phyloP scores from a whole-genome alignment of 2,113 vertebrate species.

The Turnix velox region DNA sequence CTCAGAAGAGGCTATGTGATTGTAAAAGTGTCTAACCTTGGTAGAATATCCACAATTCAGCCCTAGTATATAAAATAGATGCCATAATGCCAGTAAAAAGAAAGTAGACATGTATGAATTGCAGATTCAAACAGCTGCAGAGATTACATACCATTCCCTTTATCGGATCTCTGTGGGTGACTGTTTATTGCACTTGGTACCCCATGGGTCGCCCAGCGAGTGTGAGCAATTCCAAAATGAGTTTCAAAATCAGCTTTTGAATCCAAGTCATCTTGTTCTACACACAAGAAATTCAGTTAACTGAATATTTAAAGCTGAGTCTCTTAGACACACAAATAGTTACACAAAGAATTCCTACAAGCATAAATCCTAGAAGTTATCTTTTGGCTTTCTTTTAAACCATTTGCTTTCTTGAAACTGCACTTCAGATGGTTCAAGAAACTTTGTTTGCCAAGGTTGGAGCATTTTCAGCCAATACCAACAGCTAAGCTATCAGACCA shows the following conservation, averaged over 20 bases:
- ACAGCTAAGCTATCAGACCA: not conserved
- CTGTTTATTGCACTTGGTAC: slow-evolving; percentile 89
- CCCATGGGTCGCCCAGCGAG: slow-evolving; percentile 95
- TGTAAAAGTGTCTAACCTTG: not conserved
- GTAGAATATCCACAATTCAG: not conserved
- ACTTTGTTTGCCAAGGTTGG: not conserved
- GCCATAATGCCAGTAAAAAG: not conserved
- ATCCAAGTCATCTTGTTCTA: slow-evolving; percentile 87
- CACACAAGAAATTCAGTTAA: not conserved
- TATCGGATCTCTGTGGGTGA: slow-evolving; percentile 94
- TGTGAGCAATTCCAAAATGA: slow-evolving; percentile 94
- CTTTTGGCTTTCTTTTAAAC: not conserved
- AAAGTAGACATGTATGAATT: not conserved
- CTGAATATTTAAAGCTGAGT: not conserved
- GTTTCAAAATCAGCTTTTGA: slow-evolving; percentile 84
- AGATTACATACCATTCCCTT: slow-evolving; percentile 81
- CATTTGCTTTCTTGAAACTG: not conserved
- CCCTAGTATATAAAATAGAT: not conserved
- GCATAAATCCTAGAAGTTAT: not conserved
- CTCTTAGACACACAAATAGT: not conserved
- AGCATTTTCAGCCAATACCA: not conserved
- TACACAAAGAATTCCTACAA: not conserved
- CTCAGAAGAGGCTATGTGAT: not conserved
- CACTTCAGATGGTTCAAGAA: not conserved
- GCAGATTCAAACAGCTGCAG: not conserved